phyloP scores from a whole-genome alignment of 2,797 vertebrate genomes.

The Synaphobranchus kaupii region DNA sequence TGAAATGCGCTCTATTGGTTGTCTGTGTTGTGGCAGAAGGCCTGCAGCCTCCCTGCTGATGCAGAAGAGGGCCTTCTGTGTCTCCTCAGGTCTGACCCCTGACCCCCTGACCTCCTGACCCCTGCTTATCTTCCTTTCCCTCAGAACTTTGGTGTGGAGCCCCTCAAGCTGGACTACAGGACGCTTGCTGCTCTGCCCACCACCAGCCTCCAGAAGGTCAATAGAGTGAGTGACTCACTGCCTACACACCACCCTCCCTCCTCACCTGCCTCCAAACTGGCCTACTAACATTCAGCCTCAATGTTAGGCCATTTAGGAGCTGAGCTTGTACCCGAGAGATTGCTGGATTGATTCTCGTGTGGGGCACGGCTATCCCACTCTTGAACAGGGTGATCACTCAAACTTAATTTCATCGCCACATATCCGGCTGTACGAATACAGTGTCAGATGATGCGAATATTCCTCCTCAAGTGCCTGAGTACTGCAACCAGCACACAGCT shows the following conservation, averaged over 20 bases:
- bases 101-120: not conserved
- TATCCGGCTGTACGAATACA: not conserved
- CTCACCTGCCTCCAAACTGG: not conserved
- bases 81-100: constrained; percentile 21
- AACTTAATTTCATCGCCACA: no score
- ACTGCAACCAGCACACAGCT: not conserved
- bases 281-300: not conserved
- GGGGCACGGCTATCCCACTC: not conserved
- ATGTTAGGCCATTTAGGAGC: not conserved
- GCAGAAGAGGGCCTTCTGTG: not conserved
- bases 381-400: not conserved
- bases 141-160: constrained; percentile 75
- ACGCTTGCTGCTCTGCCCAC: constrained; percentile 85
- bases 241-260: not conserved
- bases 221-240: constrained; percentile 70
- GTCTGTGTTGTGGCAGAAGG: not conserved
- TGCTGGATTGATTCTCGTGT: not conserved
- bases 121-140: constrained; percentile 41
- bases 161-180: constrained; percentile 87
- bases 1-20: not conserved
- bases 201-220: constrained; percentile 79
- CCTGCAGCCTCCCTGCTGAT: not conserved
- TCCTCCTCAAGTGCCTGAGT: not conserved
- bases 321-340: not conserved
- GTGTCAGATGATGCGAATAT: not conserved